phyloP scores from a whole-genome alignment of 2,113 vertebrate genomes.

The Lepus americanus region DNA sequence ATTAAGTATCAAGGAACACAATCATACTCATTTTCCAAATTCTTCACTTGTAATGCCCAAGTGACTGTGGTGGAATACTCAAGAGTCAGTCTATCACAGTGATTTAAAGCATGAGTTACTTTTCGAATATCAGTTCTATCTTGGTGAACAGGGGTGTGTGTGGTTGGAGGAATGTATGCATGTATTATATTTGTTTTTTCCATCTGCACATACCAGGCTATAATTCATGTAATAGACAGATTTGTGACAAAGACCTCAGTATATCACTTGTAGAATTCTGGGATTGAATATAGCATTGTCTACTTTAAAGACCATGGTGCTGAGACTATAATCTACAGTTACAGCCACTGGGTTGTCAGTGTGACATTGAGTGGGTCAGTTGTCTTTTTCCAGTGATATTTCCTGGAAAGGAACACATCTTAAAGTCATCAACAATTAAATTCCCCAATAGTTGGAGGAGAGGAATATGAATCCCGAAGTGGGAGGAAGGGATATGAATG shows the following conservation, averaged over 20 bases:
- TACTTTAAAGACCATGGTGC: rapidly evolving
- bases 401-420: neutral
- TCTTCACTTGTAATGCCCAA: neutral
- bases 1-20: constrained; percentile 32
- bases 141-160: neutral
- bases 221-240: neutral
- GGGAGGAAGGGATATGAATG: neutral
- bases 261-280: neutral
- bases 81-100: neutral
- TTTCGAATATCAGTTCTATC: neutral
- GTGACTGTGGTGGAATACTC: neutral
- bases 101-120: neutral
- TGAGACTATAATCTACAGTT: neutral
- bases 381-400: neutral
- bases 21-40: constrained; percentile 3
- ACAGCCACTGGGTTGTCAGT: no score
- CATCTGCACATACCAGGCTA: neutral
- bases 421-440: neutral
- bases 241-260: neutral
- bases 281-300: neutral
- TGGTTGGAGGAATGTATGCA: no score
- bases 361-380: neutral
- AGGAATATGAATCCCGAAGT: neutral
- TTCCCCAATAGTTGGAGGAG: neutral
- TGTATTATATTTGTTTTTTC: neutral